These are phyloP conservation scores for Antedon mediterranea DNA, from an alignment of 53 echinoderm and acorn worm species.

Conservation along the genomic window DNA sequence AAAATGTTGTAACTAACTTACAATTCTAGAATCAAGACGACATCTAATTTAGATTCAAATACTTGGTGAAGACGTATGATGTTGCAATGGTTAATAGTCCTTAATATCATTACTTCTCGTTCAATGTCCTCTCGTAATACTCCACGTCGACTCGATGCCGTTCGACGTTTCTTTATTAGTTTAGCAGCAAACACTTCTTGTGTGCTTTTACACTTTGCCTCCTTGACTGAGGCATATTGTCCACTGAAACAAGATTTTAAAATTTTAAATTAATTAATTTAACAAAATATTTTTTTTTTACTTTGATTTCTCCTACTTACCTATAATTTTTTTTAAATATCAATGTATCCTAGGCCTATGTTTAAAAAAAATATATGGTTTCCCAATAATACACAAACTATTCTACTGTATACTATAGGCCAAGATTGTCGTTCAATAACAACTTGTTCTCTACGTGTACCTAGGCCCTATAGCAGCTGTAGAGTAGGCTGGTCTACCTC, in stretches of 20 bases:
- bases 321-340: neutral
- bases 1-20: constrained; percentile 23
- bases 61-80: constrained; percentile 82
- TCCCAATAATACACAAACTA: too few relatives aligned
- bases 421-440: too few relatives aligned
- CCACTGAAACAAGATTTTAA: constrained; percentile 35
- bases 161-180: constrained; percentile 72
- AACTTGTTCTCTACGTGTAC: too few relatives aligned
- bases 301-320: neutral
- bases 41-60: constrained; percentile 69
- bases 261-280: neutral
- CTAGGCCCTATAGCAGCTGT: too few relatives aligned
- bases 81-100: constrained; percentile 59
- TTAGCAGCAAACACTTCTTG: constrained; percentile 68
- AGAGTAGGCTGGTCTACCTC: too few relatives aligned
- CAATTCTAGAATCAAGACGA: constrained; percentile 81
- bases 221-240: constrained; percentile 80
- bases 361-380: too few relatives aligned
- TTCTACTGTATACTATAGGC: too few relatives aligned
- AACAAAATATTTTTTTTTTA: neutral
- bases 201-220: constrained; percentile 50
- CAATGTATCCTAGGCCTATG: too few relatives aligned
- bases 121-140: constrained; percentile 75
- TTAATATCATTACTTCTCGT: constrained; percentile 74
- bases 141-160: constrained; percentile 70